Evolutionary conservation across 2,888 invertebrate genomes (phyloP).

Genomic region (Drosophila affinis): DNA sequence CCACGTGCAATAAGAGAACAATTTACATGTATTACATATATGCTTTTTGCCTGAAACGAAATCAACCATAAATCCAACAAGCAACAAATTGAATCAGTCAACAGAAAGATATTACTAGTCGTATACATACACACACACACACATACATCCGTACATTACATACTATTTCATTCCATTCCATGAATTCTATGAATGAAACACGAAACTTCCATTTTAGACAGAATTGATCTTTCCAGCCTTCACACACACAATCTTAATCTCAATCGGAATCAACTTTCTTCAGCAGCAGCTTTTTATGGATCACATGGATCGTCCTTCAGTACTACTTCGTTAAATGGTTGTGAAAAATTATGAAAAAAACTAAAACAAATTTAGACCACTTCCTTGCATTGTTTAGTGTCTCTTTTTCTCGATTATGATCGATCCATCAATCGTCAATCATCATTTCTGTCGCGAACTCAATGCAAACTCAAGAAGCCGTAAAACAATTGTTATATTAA

Average conservation of each 20-base stretch:
- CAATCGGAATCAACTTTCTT: neutral
- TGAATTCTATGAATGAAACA: neutral
- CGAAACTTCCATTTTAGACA: neutral
- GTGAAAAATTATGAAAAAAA: constrained; percentile 43
- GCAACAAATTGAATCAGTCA: neutral
- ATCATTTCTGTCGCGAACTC: constrained; percentile 19
- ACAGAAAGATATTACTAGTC: constrained; percentile 1
- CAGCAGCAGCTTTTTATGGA: constrained; percentile 12
- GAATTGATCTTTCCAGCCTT: too few relatives aligned
- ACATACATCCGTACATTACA: neutral
- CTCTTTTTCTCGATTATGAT: constrained; percentile 7
- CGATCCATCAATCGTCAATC: constrained; percentile 1
- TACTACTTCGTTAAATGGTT: constrained; percentile 62
- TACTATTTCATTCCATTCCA: neutral
- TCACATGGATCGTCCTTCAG: constrained; percentile 3
- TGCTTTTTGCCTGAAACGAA: neutral
- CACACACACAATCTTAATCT: too few relatives aligned
- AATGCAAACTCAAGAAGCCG: constrained; percentile 4
- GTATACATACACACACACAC: neutral
- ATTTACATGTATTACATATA: neutral
- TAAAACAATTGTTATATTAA: constrained; percentile 14
- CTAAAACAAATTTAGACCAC: constrained; percentile 33
- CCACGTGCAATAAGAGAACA: neutral
- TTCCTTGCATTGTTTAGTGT: constrained; percentile 4
- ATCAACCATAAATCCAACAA: constrained; percentile 2